phyloP scores from a whole-genome alignment of 2,113 vertebrate species.

The Nipponia nippon region DNA sequence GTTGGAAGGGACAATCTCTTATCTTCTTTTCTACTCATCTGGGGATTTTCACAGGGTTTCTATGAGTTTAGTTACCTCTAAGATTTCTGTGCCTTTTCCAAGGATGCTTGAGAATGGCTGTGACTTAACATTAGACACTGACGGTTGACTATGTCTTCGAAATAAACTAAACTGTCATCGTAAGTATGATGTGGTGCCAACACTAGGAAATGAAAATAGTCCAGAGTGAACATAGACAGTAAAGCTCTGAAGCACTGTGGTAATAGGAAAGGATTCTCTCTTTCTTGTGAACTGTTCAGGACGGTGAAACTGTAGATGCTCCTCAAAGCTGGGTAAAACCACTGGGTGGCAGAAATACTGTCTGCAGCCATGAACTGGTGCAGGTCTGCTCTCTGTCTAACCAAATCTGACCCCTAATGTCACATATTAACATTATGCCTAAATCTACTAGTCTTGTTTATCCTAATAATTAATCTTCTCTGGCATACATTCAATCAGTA shows the following conservation, averaged over 20 bases:
- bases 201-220: neutral
- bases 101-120: neutral
- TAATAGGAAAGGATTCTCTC: neutral
- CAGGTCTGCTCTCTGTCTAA: neutral
- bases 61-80: neutral
- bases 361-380: neutral
- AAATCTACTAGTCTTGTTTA: neutral
- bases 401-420: neutral
- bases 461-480: neutral
- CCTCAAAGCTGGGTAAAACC: neutral
- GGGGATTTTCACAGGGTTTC: neutral
- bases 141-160: neutral
- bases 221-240: neutral
- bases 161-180: neutral
- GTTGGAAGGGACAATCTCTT: neutral
- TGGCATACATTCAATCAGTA: neutral
- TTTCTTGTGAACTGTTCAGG: neutral
- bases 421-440: neutral
- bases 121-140: neutral
- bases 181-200: neutral
- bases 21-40: neutral
- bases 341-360: neutral
- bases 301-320: neutral
- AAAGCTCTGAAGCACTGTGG: neutral
- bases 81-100: neutral